Percentiles rank a stretch among this genome's conserved stretches.
Conservation (phyloP, 2,888 invertebrate species). For the Chrysomela aeneicollis region DNA sequence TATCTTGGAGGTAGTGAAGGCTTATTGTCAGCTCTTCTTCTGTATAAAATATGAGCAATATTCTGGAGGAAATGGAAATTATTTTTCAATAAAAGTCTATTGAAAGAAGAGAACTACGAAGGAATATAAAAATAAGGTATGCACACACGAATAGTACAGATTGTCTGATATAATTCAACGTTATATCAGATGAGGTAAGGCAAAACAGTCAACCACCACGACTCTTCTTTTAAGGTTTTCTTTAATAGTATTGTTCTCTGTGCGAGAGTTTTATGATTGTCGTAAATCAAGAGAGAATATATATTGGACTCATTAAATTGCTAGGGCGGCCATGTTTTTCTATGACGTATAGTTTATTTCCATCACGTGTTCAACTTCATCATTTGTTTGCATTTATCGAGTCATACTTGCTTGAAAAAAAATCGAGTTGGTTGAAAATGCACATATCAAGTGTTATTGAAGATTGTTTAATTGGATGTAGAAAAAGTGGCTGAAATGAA, state of each 20-base stretch:
- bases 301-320: slow-evolving; percentile 30
- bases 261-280: slow-evolving; percentile 23
- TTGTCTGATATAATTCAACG: not conserved
- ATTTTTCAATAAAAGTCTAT: no score
- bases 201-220: slow-evolving; percentile 6
- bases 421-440: no score
- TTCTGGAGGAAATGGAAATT: no score
- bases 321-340: slow-evolving; percentile 11
- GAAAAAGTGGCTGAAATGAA: no score
- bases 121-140: no score
- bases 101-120: no score
- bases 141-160: not conserved
- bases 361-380: not conserved
- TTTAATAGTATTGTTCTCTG: slow-evolving; percentile 28
- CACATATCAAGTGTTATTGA: no score
- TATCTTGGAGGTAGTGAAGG: no score
- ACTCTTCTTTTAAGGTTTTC: slow-evolving; percentile 23
- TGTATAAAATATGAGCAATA: no score
- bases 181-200: not conserved
- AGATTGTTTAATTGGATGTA: no score
- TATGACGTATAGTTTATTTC: not conserved
- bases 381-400: not conserved
- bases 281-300: slow-evolving; percentile 31
- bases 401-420: not conserved
- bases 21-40: no score